Percentiles rank a stretch among this genome's conserved stretches.
Conservation (phyloP, 2,113 vertebrate genomes). For the Crotophaga sulcirostris region DNA sequence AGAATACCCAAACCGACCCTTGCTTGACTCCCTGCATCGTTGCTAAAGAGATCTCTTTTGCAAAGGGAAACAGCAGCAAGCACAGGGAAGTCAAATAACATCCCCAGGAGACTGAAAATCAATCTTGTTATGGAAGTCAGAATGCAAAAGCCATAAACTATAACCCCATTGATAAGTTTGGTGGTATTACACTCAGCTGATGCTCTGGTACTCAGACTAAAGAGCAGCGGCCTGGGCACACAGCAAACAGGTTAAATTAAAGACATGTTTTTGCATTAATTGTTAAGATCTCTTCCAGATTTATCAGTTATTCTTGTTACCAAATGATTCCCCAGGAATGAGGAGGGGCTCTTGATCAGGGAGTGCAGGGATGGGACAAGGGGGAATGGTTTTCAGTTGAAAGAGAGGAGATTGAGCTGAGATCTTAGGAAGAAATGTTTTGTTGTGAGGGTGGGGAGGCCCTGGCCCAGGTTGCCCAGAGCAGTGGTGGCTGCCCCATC, state of each 20-base stretch:
- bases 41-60: background rate
- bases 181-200: background rate
- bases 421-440: too few species aligned
- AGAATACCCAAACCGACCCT: background rate
- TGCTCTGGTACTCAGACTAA: background rate
- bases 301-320: background rate
- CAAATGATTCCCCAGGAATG: background rate
- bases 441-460: too few species aligned
- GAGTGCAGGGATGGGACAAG: too few species aligned
- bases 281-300: background rate
- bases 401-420: too few species aligned
- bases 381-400: too few species aligned
- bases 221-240: background rate
- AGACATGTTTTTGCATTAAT: background rate
- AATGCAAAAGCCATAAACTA: background rate
- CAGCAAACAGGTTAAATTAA: background rate
- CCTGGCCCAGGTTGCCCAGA: too few species aligned
- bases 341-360: too few species aligned
- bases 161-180: background rate
- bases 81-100: background rate
- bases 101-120: background rate
- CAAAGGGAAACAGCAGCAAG: background rate
- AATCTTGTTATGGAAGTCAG: background rate
- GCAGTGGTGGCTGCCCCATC: too few species aligned
- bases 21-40: accelerated